Base-by-base conservation (phyloP, 2,797 vertebrate species). In the Anolis apletophallus region DNA sequence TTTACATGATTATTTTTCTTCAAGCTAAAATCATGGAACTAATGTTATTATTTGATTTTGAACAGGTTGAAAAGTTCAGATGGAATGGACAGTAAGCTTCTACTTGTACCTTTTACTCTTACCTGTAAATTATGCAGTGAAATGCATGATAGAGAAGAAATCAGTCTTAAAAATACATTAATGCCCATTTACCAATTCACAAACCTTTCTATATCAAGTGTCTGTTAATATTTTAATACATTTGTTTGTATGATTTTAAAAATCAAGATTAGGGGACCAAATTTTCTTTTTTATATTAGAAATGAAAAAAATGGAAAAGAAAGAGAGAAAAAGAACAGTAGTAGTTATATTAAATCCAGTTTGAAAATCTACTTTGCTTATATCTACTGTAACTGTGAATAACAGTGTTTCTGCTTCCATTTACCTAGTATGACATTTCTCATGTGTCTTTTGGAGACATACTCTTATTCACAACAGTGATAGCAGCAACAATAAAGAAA, bases 51-150 rank as follows among this genome's bases (percentile, higher is more conserved):
- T 84, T 95, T 94, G 29, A 59, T 94, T 93, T 86, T 88, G 78
- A 94, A 94, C 92, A 97, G 97, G 91, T 92, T 90, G 72, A 95
- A 93, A 93, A 91, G 81, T 94, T 92, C 95, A 88, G 93, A 90
- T 86, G 91, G 93, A 91, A 52, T 64, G 40, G 87, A 95, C 83
- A 96, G 97, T 97, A 96, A 97, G 96, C 95, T 88, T 93, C 92
- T 87, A n/a, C 36, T 57, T 46, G 46, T 46, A 46, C 46, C 88
- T 23, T 90, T 46, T 46, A 46, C 46, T 34, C 85, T 67, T 91
- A 61, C 72, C 77, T 83, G 59, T 84, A 84, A 88, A 90, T 57
- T n/a, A 61, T 16, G 50, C 1, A 81, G 32, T 79, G n/a, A 87
- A 89, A 29, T 61, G 73, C 2, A 34, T 78, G 81, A 71, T 84